A percentile compares a stretch with the other conserved stretches of the same genome.
Evolutionary conservation across 2,113 vertebrate genomes (phyloP).

Genomic region (Aphyosemion australe): DNA sequence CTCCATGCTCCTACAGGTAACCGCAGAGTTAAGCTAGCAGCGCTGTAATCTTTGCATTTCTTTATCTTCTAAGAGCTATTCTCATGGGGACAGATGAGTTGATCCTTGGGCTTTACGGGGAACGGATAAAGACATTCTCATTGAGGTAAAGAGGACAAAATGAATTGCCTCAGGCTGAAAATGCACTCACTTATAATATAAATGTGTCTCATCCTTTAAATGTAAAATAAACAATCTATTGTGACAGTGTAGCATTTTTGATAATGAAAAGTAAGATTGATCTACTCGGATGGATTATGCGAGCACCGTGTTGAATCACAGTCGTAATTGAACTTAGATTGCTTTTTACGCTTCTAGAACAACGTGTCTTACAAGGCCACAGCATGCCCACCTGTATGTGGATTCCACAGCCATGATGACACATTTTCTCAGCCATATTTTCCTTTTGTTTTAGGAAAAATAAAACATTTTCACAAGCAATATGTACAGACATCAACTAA

Average conservation of each 20-base stretch:
- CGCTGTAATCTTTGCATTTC: background rate
- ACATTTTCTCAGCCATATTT: slow-evolving; percentile 17
- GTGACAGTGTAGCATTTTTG: background rate
- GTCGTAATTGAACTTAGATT: slow-evolving; percentile 19
- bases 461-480: background rate
- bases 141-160: background rate
- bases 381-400: background rate
- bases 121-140: background rate
- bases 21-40: background rate
- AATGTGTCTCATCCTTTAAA: background rate
- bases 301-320: background rate
- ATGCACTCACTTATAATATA: background rate
- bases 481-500: slow-evolving; percentile 3
- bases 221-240: slow-evolving; percentile 4
- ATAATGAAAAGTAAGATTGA: slow-evolving; percentile 8
- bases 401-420: slow-evolving; percentile 17
- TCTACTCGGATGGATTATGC: background rate
- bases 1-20: background rate
- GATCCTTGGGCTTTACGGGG: background rate
- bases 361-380: slow-evolving; percentile 3
- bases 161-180: background rate
- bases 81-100: background rate
- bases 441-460: slow-evolving; percentile 38
- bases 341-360: slow-evolving; percentile 16
- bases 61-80: background rate